Conservation (phyloP, 1,140 invertebrate genomes). For the Drosophila biarmipes region DNA sequence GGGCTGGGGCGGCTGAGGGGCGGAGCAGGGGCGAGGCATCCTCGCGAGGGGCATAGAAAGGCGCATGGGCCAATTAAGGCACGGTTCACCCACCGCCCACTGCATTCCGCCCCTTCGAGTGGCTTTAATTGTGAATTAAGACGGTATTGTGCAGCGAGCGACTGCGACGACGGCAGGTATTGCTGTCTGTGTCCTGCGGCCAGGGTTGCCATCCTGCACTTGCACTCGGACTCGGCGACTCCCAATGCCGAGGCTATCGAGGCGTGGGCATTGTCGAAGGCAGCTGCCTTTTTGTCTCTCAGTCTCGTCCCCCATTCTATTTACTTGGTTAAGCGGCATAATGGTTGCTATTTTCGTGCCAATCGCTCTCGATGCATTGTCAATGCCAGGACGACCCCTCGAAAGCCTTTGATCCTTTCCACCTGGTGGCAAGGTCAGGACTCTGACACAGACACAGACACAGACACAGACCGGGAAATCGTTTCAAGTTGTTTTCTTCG, state of each 20-base stretch:
- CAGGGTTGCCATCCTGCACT: conserved; percentile 48
- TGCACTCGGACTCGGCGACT: not conserved
- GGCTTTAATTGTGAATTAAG: conserved; percentile 84
- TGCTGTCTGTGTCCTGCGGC: conserved; percentile 25
- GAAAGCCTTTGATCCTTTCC: conserved; percentile 60
- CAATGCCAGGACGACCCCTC: conserved; percentile 67
- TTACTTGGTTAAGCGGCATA: conserved; percentile 73
- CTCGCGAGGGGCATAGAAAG: conserved; percentile 59
- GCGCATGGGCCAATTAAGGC: conserved; percentile 72
- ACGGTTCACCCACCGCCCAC: not conserved
- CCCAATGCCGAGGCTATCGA: conserved; percentile 72
- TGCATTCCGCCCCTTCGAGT: conserved; percentile 53
- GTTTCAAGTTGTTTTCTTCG: conserved; percentile 29
- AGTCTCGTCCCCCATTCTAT: conserved; percentile 56
- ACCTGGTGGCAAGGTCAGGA: conserved; percentile 51
- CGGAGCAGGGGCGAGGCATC: conserved; percentile 24
- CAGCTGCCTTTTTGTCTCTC: conserved; percentile 38
- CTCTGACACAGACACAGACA: not conserved
- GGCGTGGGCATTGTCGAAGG: conserved; percentile 34
- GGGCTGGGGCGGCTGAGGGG: conserved; percentile 38
- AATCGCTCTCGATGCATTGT: conserved; percentile 72
- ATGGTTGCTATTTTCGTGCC: conserved; percentile 75
- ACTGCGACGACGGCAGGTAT: conserved; percentile 25
- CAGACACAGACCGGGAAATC: conserved; percentile 15
- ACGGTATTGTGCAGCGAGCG: conserved; percentile 75